These are phyloP conservation scores for Tragelaphus imberbis DNA, from an alignment of 2,113 vertebrate genomes.

Conservation along the genomic window DNA sequence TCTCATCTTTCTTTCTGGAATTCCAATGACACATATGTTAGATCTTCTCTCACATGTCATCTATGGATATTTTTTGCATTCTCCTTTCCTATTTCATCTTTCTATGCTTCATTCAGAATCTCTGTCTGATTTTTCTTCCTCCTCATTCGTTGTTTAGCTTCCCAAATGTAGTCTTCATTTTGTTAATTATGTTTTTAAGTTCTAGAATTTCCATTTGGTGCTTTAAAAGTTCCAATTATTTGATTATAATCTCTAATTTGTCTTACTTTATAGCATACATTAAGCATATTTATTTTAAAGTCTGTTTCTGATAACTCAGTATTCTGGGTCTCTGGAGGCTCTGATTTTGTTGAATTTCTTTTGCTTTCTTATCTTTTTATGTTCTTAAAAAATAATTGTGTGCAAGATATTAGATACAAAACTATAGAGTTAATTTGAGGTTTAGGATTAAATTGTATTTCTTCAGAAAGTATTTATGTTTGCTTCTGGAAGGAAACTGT, in stretches of 20 bases:
- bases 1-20: neutral
- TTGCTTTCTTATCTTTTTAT: neutral
- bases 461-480: neutral
- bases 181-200: neutral
- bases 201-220: neutral
- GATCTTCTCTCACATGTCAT: neutral
- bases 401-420: neutral
- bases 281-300: conserved; percentile 2
- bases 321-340: neutral
- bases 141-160: neutral
- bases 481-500: neutral
- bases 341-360: neutral
- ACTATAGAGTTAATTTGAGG: neutral
- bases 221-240: neutral
- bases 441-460: neutral
- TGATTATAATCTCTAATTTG: neutral
- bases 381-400: neutral
- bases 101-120: neutral
- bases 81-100: neutral
- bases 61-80: neutral
- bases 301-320: neutral
- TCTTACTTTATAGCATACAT: neutral
- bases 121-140: neutral
- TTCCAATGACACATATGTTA: neutral
- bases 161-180: neutral